Base-by-base conservation (phyloP, 2,113 vertebrate genomes). In the Chrysochloris asiatica region DNA sequence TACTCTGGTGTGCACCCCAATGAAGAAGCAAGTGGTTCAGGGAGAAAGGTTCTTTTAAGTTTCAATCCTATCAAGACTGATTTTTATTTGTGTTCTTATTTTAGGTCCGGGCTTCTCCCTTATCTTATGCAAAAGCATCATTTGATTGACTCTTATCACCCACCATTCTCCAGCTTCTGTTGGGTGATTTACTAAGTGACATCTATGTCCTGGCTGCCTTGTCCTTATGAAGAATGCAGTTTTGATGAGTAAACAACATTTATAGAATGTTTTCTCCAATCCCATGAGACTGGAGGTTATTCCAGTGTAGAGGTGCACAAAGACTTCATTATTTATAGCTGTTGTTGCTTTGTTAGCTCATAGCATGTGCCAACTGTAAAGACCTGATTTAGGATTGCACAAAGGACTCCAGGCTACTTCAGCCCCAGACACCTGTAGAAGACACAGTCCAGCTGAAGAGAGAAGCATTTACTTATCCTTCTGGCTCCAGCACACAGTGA, bases 221-320 rank as follows among this genome's bases (percentile, higher is more conserved):
- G 6, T 75, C 83, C 71, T 43, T 92, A 71, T 69, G 67, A 90
- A 92, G 80, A 95, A 93, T 84, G 92, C 0, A 4, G 45, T 92
- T 95, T 67, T 93, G 88, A 91, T 90, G 83, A 93, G 86, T 88
- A 95, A 90, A 91, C 65, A 91, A 77, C 56, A 91, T 83, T 86
- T 76, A 77, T 28, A 81, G 22, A 65, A 83, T 94, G 76, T 95
- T 91, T 93, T 76, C 47, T 84, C 30, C 19, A 48, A 50, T 56
- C 83, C 67, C 7, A 28, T 8, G 72, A 56, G 83, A 45, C 22
- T 61, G 26, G 65, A 69, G 61, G 89, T 93, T 90, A 89, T 52
- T 95, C 0, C 17, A 30, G 59, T 94, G 86, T 82, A 61, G 86
- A 88, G 52, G 76, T 82, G 43, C 80, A 79, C 63, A 71, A 84